Evolutionary conservation across 2,113 vertebrate genomes (phyloP).

Genomic region (Casuarius casuarius): DNA sequence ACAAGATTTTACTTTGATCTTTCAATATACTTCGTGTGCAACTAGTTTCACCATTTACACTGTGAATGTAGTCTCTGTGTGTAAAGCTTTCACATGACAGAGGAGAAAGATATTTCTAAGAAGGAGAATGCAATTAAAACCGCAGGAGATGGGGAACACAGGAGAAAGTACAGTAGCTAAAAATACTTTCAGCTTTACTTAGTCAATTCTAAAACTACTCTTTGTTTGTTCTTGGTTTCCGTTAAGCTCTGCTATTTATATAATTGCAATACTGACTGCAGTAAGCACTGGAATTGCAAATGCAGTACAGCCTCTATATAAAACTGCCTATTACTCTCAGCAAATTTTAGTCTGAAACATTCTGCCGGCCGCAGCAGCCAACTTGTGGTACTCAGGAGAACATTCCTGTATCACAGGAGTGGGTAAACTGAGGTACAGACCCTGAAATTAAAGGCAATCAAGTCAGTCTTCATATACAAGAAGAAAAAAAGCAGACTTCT

Average conservation of each 20-base stretch:
- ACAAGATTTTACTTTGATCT: not conserved
- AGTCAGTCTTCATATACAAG: not conserved
- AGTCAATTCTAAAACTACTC: constrained; percentile 26
- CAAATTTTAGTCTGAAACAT: constrained; percentile 14
- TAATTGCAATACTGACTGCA: not conserved
- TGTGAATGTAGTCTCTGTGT: not conserved
- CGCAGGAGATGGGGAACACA: not conserved
- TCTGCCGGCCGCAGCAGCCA: constrained; percentile 45
- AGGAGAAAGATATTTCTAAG: constrained; percentile 3
- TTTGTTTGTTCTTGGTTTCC: constrained; percentile 19
- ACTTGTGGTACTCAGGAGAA: not conserved
- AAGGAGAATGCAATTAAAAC: constrained; percentile 34
- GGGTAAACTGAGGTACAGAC: not conserved
- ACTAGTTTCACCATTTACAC: not conserved
- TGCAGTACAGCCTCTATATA: not conserved
- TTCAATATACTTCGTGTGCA: not conserved
- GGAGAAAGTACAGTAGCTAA: constrained; percentile 6
- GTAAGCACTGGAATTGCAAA: not conserved
- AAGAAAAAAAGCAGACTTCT: not conserved
- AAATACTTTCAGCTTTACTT: constrained; percentile 40
- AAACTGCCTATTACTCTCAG: not conserved
- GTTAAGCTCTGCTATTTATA: constrained; percentile 24
- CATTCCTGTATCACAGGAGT: constrained; percentile 22
- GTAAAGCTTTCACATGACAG: not conserved
- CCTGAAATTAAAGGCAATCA: not conserved